phyloP scores from a whole-genome alignment of 2,113 vertebrate species.

The Tor tambroides region DNA sequence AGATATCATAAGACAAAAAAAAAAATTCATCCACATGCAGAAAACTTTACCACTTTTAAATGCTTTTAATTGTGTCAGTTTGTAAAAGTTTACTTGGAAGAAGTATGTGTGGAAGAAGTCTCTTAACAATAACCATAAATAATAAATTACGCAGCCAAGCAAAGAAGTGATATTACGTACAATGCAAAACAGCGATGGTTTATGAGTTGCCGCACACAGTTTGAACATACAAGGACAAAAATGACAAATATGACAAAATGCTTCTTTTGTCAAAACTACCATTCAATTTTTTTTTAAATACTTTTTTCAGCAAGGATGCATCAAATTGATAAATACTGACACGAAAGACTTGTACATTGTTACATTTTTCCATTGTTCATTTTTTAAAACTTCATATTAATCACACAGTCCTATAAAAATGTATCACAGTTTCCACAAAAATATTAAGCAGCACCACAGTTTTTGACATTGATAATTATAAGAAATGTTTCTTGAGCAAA shows the following conservation, averaged over 20 bases:
- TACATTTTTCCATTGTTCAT: no score
- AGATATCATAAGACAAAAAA: background rate
- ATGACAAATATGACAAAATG: background rate
- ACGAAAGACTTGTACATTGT: background rate
- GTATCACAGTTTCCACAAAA: no score
- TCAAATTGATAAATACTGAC: no score
- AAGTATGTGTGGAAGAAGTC: conserved; percentile 9
- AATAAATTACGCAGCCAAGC: background rate
- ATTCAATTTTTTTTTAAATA: no score
- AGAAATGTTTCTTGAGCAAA: no score
- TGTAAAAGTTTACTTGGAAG: background rate
- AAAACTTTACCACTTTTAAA: background rate
- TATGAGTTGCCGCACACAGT: background rate
- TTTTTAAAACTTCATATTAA: no score
- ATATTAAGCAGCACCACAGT: no score
- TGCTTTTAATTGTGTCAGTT: background rate
- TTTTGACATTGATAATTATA: no score
- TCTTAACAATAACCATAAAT: no score
- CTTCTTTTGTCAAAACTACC: background rate
- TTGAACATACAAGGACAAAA: background rate
- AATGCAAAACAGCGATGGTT: background rate
- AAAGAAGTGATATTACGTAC: background rate
- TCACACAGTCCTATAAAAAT: no score
- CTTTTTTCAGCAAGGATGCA: background rate
- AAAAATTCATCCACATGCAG: background rate